Evolutionary conservation across 2,113 vertebrate genomes (phyloP).

Genomic region (Gymnarchus niloticus): DNA sequence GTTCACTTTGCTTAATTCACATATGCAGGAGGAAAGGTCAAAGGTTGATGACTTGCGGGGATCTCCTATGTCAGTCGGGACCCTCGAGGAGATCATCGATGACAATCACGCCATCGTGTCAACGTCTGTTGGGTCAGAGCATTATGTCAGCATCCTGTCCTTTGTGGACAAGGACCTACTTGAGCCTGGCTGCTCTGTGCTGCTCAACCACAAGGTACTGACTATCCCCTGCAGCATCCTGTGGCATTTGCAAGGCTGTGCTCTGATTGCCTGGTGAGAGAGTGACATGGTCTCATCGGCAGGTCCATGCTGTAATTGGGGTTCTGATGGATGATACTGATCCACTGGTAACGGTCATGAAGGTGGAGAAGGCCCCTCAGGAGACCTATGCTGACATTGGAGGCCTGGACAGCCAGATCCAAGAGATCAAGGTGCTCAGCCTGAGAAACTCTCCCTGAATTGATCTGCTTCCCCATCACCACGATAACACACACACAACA

Average conservation of each 20-base stretch:
- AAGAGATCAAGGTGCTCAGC: constrained; percentile 86
- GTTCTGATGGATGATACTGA: constrained; percentile 97
- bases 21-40: constrained; percentile 84
- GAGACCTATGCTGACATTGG: constrained; percentile 96
- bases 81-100: constrained; percentile 95
- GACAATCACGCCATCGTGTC: constrained; percentile 97
- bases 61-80: constrained; percentile 95
- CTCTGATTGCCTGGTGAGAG: neutral
- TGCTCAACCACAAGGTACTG: constrained; percentile 91
- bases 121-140: constrained; percentile 93
- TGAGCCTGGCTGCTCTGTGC: constrained; percentile 92
- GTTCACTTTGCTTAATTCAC: no score
- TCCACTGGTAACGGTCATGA: constrained; percentile 95
- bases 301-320: constrained; percentile 97
- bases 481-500: neutral
- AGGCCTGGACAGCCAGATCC: constrained; percentile 93
- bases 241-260: neutral
- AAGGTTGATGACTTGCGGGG: constrained; percentile 95
- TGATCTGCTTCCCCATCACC: neutral
- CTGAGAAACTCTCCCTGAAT: neutral
- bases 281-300: neutral
- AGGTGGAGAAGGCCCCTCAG: constrained; percentile 96
- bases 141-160: constrained; percentile 95
- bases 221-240: neutral
- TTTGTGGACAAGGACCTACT: constrained; percentile 96